Evolutionary conservation across 2,113 vertebrate species (phyloP).

Genomic region (Ophiodon elongatus): DNA sequence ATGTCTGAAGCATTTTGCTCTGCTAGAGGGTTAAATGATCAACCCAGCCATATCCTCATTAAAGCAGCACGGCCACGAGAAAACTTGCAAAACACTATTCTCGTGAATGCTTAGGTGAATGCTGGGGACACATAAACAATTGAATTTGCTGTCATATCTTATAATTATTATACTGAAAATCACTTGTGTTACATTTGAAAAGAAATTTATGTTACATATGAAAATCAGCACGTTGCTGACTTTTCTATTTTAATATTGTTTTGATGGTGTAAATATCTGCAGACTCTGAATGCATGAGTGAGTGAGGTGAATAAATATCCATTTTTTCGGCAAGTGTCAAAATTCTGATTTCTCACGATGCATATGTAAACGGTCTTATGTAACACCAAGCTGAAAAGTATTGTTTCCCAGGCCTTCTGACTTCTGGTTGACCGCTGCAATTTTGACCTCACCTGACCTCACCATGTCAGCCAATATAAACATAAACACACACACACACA

Average conservation of each 20-base stretch:
- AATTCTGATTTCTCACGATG: not conserved
- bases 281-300: slow-evolving; percentile 10
- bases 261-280: slow-evolving; percentile 34
- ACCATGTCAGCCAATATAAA: not conserved
- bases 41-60: slow-evolving; percentile 35
- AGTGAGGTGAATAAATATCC: slow-evolving; percentile 18
- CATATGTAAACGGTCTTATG: not conserved
- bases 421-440: not conserved
- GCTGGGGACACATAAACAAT: not conserved
- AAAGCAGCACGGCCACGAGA: slow-evolving; percentile 21
- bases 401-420: not conserved
- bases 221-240: slow-evolving; percentile 13
- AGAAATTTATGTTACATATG: not conserved
- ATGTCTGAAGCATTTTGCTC: slow-evolving; percentile 5
- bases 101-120: slow-evolving; percentile 7
- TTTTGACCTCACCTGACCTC: not conserved
- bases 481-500: not conserved
- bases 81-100: slow-evolving; percentile 16
- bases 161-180: slow-evolving; percentile 17
- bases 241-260: slow-evolving; percentile 22
- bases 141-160: slow-evolving; percentile 1
- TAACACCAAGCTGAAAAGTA: not conserved
- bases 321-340: not conserved
- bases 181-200: slow-evolving; percentile 1
- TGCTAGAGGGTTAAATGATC: slow-evolving; percentile 43